Evolutionary conservation across 2,888 invertebrate species (phyloP), one percentile per base, ranked within the genome.

Genomic region (Rosalia funebris): DNA sequence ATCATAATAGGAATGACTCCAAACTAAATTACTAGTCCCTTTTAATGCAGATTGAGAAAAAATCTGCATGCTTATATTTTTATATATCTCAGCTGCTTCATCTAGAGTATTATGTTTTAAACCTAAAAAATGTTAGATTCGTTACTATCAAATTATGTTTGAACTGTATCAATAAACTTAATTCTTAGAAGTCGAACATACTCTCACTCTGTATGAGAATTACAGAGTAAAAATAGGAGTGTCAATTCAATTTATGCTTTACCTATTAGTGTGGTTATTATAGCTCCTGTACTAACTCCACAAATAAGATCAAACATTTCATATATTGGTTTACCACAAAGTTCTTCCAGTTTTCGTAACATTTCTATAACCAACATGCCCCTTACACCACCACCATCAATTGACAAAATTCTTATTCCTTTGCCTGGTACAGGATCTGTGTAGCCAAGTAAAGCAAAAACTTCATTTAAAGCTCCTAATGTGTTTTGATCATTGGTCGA

Each of bases 381-480:
- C 62, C 95, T 86, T 62, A 93, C 90, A 45, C 96, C 96, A 39
- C 96, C 96, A 1, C 96, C 96, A 83, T 96, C 96, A 71, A 96
- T 91, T 0, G 93, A 84, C 48, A 96, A 84, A 55, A 96, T 87
- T 75, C 91, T 84, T 44, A 95, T 89, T 0, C 96, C 95, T 19
- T 85, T 84, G 0, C 89, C 88, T 57, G 85, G 85, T 2, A 91
- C 84, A 2, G 92, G 89, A 44, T 87, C 87, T 0, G 86, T 79
- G 77, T 91, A 85, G 0, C 95, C 95, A 66, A 93, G 79, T 59
- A 93, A 80, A 0, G 91, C 87, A 77, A 90, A 79, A 62, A 89
- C 89, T 84, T 80, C 79, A 53, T 73, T 75, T 11, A 80, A 65
- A n/a, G 81, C 74, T n/a, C 77, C 77, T 48, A 75, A 65, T 10